Percentiles rank a stretch among this genome's conserved stretches.
These are phyloP conservation scores for Semaprochilodus insignis DNA, from an alignment of 2,797 vertebrate species.

Conservation along the genomic window DNA sequence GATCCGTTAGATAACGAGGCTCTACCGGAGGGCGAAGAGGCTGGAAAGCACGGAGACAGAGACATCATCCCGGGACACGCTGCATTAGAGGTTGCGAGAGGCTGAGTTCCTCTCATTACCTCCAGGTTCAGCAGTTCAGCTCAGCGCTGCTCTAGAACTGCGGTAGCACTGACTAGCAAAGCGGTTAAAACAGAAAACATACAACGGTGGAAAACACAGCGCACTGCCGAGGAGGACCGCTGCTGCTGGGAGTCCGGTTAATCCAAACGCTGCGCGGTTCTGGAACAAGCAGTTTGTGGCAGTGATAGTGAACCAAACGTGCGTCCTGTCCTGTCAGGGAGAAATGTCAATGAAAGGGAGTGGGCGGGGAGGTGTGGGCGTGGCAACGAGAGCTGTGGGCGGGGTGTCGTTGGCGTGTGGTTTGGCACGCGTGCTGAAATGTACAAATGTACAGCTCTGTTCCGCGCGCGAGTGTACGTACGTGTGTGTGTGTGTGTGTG, in stretches of 20 bases:
- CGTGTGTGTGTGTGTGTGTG: too few species aligned
- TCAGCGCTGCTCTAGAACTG: not conserved
- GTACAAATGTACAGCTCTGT: not conserved
- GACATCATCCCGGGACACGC: constrained; percentile 33
- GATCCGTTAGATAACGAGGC: not conserved
- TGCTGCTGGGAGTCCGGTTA: not conserved
- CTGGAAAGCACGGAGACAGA: constrained; percentile 35
- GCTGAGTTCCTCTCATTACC: constrained; percentile 53
- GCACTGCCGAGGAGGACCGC: not conserved
- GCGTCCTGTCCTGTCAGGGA: not conserved
- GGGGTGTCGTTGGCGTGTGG: not conserved
- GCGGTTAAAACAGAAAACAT: not conserved
- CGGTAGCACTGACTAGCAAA: not conserved
- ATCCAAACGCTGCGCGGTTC: not conserved
- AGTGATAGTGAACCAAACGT: not conserved
- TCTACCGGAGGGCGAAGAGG: constrained; percentile 19
- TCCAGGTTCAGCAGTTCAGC: not conserved
- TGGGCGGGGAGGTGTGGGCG: not conserved
- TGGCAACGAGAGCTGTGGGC: not conserved
- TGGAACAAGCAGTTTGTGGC: not conserved
- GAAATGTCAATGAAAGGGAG: not conserved
- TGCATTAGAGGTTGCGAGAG: constrained; percentile 14
- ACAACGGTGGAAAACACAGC: not conserved
- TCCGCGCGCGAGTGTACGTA: too few species aligned
- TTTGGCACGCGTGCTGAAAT: constrained; percentile 11